These are phyloP conservation scores for Phrynocephalus vlangalii DNA, from an alignment of 2,797 vertebrate species.

Conservation along the genomic window DNA sequence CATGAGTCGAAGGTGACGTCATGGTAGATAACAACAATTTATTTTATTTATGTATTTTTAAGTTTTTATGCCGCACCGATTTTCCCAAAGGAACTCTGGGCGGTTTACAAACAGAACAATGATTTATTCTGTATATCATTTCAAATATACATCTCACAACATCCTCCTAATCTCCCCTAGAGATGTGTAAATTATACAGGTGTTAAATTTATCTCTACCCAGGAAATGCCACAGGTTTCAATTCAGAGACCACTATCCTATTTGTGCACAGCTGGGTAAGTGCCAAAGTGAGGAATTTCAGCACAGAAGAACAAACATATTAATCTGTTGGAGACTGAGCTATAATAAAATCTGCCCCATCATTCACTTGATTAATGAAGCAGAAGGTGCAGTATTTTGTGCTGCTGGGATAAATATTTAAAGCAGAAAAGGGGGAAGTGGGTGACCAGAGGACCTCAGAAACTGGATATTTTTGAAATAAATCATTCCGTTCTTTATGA, in stretches of 20 bases:
- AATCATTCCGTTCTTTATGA: background rate
- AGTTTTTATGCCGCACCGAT: too few species aligned
- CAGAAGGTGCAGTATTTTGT: background rate
- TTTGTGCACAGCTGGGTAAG: background rate
- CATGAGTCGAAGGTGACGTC: too few species aligned
- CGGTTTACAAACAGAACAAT: background rate
- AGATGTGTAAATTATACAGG: background rate
- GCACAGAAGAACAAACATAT: too few species aligned
- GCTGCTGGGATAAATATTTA: background rate
- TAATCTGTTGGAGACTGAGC: background rate
- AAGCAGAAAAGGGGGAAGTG: background rate
- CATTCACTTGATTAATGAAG: background rate
- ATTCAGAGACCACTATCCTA: background rate
- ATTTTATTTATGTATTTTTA: too few species aligned
- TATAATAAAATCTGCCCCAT: background rate
- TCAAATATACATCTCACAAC: background rate
- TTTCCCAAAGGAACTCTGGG: too few species aligned
- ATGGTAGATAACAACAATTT: too few species aligned
- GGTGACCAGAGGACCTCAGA: background rate
- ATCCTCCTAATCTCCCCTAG: background rate
- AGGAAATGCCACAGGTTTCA: background rate
- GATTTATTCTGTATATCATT: background rate
- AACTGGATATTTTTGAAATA: background rate
- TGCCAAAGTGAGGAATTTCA: too few species aligned
- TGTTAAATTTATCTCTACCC: background rate